These are phyloP conservation scores for Climacteris rufus DNA, from an alignment of 2,113 vertebrate species.

Conservation along the genomic window DNA sequence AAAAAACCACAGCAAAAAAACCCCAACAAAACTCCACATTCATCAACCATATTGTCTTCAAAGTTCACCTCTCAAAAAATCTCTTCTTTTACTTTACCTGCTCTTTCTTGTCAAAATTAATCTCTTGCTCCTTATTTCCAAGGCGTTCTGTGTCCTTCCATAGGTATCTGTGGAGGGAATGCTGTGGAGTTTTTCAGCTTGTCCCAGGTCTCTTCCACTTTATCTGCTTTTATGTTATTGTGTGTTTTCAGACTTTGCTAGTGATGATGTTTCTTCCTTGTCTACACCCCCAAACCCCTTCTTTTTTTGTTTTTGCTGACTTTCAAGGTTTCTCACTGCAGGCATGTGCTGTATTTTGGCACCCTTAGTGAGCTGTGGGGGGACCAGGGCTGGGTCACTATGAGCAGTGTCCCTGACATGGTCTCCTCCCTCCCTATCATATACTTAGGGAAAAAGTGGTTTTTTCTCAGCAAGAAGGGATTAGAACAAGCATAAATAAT, in stretches of 20 bases:
- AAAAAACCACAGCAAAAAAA: background rate
- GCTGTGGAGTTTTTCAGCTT: too few relatives aligned
- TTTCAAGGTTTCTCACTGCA: background rate
- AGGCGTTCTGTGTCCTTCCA: background rate
- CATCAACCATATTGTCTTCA: background rate
- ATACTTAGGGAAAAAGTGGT: background rate
- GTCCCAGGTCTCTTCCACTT: background rate
- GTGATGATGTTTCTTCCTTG: background rate
- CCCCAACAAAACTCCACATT: accelerated
- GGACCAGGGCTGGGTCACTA: background rate
- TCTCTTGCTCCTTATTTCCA: background rate
- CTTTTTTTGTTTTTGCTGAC: background rate
- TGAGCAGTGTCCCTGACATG: background rate
- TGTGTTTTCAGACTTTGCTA: background rate
- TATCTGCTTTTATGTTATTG: background rate
- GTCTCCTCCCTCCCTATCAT: background rate
- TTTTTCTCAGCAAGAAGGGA: background rate
- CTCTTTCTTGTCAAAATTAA: background rate
- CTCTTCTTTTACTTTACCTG: background rate
- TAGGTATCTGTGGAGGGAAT: background rate
- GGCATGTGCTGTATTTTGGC: background rate
- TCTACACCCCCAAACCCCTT: accelerated
- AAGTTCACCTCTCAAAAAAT: background rate
- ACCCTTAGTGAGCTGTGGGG: background rate
- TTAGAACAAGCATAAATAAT: background rate